These are phyloP conservation scores for Agrochola circellaris DNA, from an alignment of 2,888 invertebrate genomes.

Conservation along the genomic window DNA sequence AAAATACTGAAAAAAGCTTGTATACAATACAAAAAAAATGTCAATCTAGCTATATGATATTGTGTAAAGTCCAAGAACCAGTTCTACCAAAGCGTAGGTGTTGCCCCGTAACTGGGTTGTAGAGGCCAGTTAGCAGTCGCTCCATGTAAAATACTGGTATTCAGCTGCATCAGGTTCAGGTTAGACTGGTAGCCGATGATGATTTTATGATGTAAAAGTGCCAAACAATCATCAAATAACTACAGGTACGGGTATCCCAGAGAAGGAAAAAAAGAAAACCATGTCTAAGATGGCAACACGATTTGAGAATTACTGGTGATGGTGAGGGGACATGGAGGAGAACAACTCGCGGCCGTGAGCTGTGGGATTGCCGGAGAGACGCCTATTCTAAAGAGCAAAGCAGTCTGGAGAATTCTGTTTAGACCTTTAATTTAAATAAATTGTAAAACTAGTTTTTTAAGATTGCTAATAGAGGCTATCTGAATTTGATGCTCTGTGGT, in stretches of 20 bases:
- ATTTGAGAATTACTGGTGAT: too few species aligned
- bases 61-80: neutral
- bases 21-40: neutral
- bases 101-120: neutral
- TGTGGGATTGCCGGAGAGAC: too few species aligned
- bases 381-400: too few species aligned
- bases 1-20: neutral
- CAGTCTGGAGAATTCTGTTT: too few species aligned
- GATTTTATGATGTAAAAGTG: neutral
- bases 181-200: neutral
- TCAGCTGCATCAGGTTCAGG: neutral
- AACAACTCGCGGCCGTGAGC: too few species aligned
- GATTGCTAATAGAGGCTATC: too few species aligned
- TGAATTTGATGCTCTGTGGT: neutral
- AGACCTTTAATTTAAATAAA: too few species aligned
- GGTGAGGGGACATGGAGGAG: too few species aligned
- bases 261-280: too few species aligned
- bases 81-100: neutral
- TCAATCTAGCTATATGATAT: neutral
- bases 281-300: too few species aligned
- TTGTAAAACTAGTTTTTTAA: too few species aligned
- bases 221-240: neutral
- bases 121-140: too few species aligned
- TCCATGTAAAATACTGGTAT: neutral
- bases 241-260: neutral